These are phyloP conservation scores for Phylloscopus trochiloides DNA, from an alignment of 2,113 vertebrate genomes.

Conservation along the genomic window DNA sequence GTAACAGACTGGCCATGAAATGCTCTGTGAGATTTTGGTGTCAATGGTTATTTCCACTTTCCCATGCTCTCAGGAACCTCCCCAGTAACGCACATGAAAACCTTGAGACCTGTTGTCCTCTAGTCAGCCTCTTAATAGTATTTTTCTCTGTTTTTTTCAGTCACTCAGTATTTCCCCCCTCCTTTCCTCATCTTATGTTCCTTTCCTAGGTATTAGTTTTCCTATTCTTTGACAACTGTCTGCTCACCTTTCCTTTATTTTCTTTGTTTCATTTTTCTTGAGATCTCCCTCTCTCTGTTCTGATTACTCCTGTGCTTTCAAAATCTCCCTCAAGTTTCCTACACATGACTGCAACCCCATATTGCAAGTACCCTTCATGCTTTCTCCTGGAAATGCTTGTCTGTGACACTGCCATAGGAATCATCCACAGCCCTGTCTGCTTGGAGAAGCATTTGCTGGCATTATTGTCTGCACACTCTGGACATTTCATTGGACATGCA, in stretches of 20 bases:
- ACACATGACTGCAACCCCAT: not conserved
- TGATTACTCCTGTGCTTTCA: not conserved
- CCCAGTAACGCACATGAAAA: not conserved
- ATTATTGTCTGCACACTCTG: not conserved
- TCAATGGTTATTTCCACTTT: not conserved
- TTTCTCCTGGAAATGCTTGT: not conserved
- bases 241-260: not conserved
- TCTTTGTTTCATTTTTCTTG: not conserved
- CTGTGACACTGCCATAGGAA: not conserved
- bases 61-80: not conserved
- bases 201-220: not conserved
- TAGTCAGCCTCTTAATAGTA: not conserved
- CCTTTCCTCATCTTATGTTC: not conserved
- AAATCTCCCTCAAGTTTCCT: not conserved
- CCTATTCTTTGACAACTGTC: not conserved
- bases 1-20: not conserved
- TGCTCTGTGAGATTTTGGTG: not conserved
- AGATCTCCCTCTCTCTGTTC: not conserved
- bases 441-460: not conserved
- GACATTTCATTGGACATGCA: not conserved
- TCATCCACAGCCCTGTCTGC: not conserved
- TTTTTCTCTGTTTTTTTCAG: not conserved
- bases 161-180: not conserved
- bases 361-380: rapidly evolving
- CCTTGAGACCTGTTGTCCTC: not conserved